Conservation (phyloP, 1,140 invertebrate genomes). For the Sweltsa coloradensis region DNA sequence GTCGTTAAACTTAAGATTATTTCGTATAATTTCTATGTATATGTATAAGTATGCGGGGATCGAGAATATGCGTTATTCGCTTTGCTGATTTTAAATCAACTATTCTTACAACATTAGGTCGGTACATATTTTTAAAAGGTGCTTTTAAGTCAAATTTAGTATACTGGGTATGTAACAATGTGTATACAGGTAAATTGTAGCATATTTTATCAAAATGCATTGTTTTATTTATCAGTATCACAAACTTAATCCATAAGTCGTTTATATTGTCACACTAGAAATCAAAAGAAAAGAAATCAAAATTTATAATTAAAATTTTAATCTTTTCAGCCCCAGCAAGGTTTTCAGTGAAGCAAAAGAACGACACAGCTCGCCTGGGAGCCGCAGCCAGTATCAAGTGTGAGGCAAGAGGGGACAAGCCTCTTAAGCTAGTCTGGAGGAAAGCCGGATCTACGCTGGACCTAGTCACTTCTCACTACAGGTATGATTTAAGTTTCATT, state of each 20-base stretch:
- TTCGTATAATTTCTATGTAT: too few relatives aligned
- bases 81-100: too few relatives aligned
- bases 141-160: neutral
- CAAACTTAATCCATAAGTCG: neutral
- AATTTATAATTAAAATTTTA: neutral
- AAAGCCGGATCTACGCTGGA: constrained; percentile 11
- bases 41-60: too few relatives aligned
- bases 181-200: too few relatives aligned
- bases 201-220: neutral
- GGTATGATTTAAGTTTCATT: too few relatives aligned
- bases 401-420: constrained; percentile 34
- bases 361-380: constrained; percentile 25
- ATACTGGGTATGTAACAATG: neutral
- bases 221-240: neutral
- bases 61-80: too few relatives aligned
- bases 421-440: constrained; percentile 32
- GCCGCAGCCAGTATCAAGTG: constrained; percentile 33
- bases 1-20: too few relatives aligned
- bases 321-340: constrained; percentile 25
- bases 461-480: constrained; percentile 2
- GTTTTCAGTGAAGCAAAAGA: constrained; percentile 22
- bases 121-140: neutral
- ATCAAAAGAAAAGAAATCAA: neutral
- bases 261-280: neutral
- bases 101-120: too few relatives aligned